Conservation (phyloP, 2,797 vertebrate species). For the Acrocephalus scirpaceus region DNA sequence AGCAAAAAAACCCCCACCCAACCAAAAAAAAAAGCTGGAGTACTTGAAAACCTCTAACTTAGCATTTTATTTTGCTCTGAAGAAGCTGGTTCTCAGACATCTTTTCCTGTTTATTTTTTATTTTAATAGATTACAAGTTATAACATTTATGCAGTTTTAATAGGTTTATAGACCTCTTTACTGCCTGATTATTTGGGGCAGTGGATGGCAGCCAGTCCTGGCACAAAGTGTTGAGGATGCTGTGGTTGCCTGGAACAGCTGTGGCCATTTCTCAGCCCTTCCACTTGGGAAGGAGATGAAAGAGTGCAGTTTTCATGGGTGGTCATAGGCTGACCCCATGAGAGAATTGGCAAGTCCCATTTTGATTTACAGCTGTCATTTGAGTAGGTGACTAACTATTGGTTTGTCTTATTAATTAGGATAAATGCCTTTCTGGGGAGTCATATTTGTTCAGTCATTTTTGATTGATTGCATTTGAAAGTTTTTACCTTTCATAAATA, state of each 20-base stretch:
- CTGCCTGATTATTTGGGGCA: neutral
- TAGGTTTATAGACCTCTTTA: constrained; percentile 33
- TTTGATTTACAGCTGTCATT: constrained; percentile 39
- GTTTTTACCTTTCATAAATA: neutral
- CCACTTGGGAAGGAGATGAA: constrained; percentile 6
- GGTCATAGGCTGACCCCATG: constrained; percentile 10
- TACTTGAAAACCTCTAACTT: constrained; percentile 8
- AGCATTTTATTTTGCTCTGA: constrained; percentile 20
- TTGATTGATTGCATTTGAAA: neutral
- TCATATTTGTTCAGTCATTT: neutral
- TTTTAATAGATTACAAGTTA: constrained; percentile 43
- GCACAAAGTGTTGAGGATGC: neutral
- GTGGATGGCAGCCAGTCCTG: constrained; percentile 7
- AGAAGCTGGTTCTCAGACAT: constrained; percentile 1
- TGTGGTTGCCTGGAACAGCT: constrained; percentile 26
- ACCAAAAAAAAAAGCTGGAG: neutral
- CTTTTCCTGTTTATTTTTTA: constrained; percentile 38
- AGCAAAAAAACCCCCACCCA: no score
- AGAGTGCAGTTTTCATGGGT: constrained; percentile 15
- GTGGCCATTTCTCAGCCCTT: neutral
- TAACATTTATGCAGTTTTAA: constrained; percentile 32
- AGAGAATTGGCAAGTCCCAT: neutral
- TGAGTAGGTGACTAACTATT: constrained; percentile 36
- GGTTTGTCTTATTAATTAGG: constrained; percentile 34
- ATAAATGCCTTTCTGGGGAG: constrained; percentile 41